Conservation (phyloP, 2,888 invertebrate species). For the Philopedon plagiatum region DNA sequence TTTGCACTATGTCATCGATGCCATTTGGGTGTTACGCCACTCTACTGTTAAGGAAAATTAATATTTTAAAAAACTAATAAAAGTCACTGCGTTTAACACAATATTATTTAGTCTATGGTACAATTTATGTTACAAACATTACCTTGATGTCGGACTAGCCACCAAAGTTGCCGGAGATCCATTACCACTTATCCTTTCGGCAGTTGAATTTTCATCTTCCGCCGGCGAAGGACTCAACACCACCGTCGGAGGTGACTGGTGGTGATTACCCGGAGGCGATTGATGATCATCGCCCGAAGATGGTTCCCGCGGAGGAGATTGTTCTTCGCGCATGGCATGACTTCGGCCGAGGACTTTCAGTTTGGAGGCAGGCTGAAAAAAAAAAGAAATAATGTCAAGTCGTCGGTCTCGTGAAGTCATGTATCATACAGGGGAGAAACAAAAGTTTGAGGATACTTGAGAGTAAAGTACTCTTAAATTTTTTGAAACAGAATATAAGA, state of each 20-base stretch:
- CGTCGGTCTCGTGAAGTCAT: not conserved
- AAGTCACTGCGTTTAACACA: too few species aligned
- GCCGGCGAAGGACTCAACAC: slow-evolving; percentile 57
- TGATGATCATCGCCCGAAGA: slow-evolving; percentile 10
- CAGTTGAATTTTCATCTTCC: slow-evolving; percentile 28
- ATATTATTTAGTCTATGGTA: too few species aligned
- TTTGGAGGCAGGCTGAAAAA: slow-evolving; percentile 77
- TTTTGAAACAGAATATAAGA: too few species aligned
- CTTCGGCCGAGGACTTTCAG: slow-evolving; percentile 89
- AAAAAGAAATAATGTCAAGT: not conserved
- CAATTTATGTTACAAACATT: too few species aligned
- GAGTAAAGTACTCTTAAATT: too few species aligned
- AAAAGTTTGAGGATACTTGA: too few species aligned
- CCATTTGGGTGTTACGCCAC: too few species aligned
- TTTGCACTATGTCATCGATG: too few species aligned
- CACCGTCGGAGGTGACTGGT: slow-evolving; percentile 48
- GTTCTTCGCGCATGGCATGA: slow-evolving; percentile 91
- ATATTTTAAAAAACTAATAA: too few species aligned
- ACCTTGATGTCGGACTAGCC: slow-evolving; percentile 52
- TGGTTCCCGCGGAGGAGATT: slow-evolving; percentile 73
- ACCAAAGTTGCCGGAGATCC: slow-evolving; percentile 60
- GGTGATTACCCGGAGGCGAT: slow-evolving; percentile 6
- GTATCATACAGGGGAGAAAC: too few species aligned
- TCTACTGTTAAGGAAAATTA: too few species aligned
- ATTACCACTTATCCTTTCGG: slow-evolving; percentile 19